Evolutionary conservation across 2,113 vertebrate species (phyloP).

Genomic region (Plectropomus leopardus): DNA sequence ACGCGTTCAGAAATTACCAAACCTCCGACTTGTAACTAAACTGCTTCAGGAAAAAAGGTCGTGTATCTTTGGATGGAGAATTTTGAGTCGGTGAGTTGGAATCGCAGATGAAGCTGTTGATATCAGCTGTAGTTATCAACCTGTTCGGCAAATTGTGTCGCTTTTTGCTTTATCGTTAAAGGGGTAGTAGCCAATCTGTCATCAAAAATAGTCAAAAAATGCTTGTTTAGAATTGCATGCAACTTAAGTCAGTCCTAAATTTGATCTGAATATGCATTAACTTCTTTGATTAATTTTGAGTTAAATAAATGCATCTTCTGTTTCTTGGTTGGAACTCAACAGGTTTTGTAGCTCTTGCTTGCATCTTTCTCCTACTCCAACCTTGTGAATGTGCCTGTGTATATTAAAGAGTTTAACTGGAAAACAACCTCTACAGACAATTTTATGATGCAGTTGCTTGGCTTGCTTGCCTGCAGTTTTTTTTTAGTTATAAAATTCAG

Average conservation of each 20-base stretch:
- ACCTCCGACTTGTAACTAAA: constrained; percentile 43
- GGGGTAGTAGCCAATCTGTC: not conserved
- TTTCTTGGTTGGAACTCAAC: constrained; percentile 72
- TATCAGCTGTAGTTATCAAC: not conserved
- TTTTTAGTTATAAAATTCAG: constrained; percentile 17
- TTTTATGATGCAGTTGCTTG: constrained; percentile 5
- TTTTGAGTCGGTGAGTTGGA: constrained; percentile 74
- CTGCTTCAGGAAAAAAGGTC: constrained; percentile 49
- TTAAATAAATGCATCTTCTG: not conserved
- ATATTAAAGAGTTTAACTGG: not conserved
- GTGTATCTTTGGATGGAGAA: constrained; percentile 66
- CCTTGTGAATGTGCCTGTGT: not conserved
- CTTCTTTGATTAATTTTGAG: not conserved
- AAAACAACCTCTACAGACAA: not conserved
- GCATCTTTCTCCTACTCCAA: not conserved
- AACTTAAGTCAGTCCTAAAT: not conserved
- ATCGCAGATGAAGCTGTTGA: not conserved
- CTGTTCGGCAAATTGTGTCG: constrained; percentile 10
- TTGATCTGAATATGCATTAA: not conserved
- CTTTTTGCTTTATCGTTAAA: not conserved
- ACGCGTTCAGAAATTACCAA: constrained; percentile 48
- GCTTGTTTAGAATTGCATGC: not conserved
- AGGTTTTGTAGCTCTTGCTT: constrained; percentile 64
- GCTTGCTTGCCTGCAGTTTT: constrained; percentile 15
- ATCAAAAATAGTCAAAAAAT: not conserved